These are phyloP conservation scores for Desmophyllum pertusum DNA, from an alignment of 92 coral and sea anemone species.

Conservation along the genomic window DNA sequence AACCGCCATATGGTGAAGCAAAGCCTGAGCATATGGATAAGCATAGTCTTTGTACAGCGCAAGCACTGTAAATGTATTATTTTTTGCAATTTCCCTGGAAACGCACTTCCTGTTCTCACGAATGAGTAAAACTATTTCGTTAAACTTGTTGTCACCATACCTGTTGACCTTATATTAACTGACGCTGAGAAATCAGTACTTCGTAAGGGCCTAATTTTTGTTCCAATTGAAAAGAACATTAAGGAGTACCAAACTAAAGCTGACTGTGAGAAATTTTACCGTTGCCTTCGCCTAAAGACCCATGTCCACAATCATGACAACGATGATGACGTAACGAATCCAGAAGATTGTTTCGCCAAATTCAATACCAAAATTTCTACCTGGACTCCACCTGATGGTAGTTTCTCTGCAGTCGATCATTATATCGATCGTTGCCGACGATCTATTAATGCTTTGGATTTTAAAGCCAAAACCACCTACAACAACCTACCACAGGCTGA, in stretches of 20 bases:
- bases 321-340: neutral
- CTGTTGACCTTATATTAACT: neutral
- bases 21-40: too few species aligned
- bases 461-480: neutral
- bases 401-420: neutral
- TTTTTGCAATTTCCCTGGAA: too few species aligned
- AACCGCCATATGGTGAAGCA: too few species aligned
- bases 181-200: neutral
- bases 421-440: neutral
- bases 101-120: too few species aligned
- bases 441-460: neutral
- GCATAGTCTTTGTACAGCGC: too few species aligned
- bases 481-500: neutral
- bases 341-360: neutral
- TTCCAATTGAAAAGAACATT: neutral
- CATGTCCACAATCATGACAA: neutral
- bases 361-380: neutral
- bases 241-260: neutral
- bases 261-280: neutral
- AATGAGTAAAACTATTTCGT: too few species aligned
- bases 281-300: neutral
- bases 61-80: too few species aligned
- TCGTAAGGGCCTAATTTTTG: neutral
- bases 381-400: neutral
- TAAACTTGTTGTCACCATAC: neutral